Base-by-base conservation (phyloP, 2,888 invertebrate species). In the Acleris cristana region DNA sequence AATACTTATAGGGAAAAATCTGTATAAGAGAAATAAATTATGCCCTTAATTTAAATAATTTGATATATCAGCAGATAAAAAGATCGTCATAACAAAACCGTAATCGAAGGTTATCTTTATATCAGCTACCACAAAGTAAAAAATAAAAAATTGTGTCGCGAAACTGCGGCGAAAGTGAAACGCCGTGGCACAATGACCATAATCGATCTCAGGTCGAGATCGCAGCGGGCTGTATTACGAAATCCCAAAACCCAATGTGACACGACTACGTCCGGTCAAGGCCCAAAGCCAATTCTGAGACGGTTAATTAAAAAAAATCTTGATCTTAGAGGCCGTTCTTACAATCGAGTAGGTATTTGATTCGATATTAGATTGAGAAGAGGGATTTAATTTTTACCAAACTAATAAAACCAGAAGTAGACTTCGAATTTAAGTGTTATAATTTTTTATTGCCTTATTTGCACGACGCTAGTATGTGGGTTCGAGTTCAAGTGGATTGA, bases 101-200 rank as follows among this genome's bases (percentile, higher is more conserved):
- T 18, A 16, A 56, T 56, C 21, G 21, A 44, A 56, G 56, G 59
- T 34, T 49, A 59, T 3, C 30, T 16, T 53, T 34, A n/a, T 30
- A 51, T 51, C 34, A 23, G 56, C 40, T 34, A 34, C 12, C 3
- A 34, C 40, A n/a, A n/a, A 3, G 3, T 60, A 60, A 16, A 2
- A 34, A 60, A 52, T 64, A 58, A 59, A 44, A 55, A 45, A 54
- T 56, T 54, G 18, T 34, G 49, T 52, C 61, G 57, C 56, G 48
- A 77, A 80, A 79, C 78, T 73, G 74, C 75, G 77, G 79, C 78
- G 85, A 85, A 82, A 85, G 82, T 83, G 81, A 77, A 85, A 80
- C 80, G 83, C 79, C 80, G 75, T 80, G 81, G 82, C 84, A 87
- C 82, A 86, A 85, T 86, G 84, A 84, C 84, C 86, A 88, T 85